Conservation (phyloP, 2,113 vertebrate genomes). For the Phalacrocorax aristotelis region DNA sequence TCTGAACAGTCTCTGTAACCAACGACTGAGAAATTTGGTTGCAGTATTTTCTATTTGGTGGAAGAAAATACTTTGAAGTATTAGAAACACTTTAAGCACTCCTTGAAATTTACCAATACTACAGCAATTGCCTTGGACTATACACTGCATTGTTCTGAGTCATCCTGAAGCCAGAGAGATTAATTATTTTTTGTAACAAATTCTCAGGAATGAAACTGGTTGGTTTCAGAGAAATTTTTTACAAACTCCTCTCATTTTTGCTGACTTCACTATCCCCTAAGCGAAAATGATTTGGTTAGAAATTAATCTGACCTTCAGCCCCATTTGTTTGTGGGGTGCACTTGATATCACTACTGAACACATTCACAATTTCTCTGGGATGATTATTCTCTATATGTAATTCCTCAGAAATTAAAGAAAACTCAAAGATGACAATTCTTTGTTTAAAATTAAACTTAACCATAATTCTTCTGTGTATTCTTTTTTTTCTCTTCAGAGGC, state of each 20-base stretch:
- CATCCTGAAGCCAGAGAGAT: not conserved
- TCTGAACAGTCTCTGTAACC: not conserved
- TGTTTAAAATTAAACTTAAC: not conserved
- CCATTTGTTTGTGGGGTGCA: not conserved
- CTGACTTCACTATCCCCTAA: not conserved
- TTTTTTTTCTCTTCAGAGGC: not conserved
- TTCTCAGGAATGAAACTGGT: not conserved
- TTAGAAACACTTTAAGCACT: not conserved
- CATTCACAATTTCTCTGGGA: not conserved
- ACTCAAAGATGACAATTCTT: not conserved
- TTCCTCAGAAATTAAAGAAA: not conserved
- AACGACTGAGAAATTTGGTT: not conserved
- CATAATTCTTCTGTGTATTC: not conserved
- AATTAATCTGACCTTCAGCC: not conserved
- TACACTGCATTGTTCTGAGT: not conserved
- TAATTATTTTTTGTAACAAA: not conserved
- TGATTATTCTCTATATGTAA: not conserved
- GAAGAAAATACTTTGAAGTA: not conserved
- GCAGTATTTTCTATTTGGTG: not conserved
- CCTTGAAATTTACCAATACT: not conserved
- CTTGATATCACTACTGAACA: not conserved
- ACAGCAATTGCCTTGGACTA: not conserved
- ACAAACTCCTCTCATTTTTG: not conserved
- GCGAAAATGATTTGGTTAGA: not conserved
- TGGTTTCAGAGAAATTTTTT: not conserved